A percentile compares a stretch with the other conserved stretches of the same genome.
These are phyloP conservation scores for Crocuta crocuta DNA, from an alignment of 2,113 vertebrate genomes.

Conservation along the genomic window DNA sequence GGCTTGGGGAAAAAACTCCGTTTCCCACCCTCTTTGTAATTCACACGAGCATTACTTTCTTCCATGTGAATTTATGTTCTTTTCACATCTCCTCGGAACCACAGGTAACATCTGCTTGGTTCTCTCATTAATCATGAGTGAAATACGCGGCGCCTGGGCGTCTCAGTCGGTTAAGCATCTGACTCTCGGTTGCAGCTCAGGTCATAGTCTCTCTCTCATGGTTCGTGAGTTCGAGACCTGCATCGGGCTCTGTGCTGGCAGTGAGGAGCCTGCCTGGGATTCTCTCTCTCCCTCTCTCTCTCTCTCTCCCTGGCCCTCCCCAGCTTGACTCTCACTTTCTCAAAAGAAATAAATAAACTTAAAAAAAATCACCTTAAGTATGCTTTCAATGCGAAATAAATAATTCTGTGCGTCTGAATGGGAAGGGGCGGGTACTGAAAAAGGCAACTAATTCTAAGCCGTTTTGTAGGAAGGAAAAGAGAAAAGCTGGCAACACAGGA, in stretches of 20 bases:
- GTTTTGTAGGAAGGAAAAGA: not conserved
- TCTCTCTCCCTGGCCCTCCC: not conserved
- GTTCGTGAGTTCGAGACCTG: not conserved
- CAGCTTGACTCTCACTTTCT: not conserved
- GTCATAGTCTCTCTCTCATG: not conserved
- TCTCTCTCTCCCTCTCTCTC: not conserved
- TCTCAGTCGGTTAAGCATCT: not conserved
- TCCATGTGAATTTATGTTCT: not conserved
- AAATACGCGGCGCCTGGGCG: not conserved
- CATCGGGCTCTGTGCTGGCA: accelerated
- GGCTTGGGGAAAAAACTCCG: not conserved
- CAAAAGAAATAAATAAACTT: not conserved
- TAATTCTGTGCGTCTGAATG: not conserved
- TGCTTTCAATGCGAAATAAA: not conserved
- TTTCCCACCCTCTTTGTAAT: not conserved
- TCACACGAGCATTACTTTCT: not conserved
- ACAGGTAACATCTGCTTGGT: not conserved
- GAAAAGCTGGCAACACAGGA: not conserved
- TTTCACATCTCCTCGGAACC: not conserved
- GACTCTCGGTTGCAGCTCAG: not conserved
- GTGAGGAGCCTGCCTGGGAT: not conserved
- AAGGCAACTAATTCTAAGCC: not conserved
- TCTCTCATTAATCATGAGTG: not conserved
- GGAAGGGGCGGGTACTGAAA: not conserved
- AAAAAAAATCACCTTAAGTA: not conserved